Evolutionary conservation across 1,140 invertebrate genomes (phyloP), one percentile per base, ranked within the genome.

Genomic region (Anastrepha ludens): DNA sequence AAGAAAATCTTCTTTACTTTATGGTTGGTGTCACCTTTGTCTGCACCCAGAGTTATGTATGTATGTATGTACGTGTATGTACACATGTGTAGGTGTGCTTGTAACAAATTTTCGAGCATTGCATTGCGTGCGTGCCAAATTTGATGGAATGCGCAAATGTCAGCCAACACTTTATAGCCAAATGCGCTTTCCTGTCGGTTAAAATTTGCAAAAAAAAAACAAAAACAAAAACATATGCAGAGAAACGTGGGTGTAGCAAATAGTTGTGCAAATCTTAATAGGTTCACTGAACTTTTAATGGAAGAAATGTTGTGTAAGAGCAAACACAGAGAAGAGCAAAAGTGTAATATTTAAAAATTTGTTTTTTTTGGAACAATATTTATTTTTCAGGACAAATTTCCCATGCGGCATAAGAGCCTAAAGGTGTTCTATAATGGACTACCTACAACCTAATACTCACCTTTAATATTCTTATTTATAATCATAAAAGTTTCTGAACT

Each of bases 91-190:
- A 41, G 65, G 65, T 70, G 65, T 47, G 70, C 4, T 47, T 67
- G 64, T 29, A 39, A 41, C 41, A 47, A 74, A 44, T 44, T 74
- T 74, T 74, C 41, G 67, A 74, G 67, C 17, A n/a, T 81, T 20
- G n/a, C 67, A 74, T 55, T 81, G 47, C 74, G 74, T 81, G 74
- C 47, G 74, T 81, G 74, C 74, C 74, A 81, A 81, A 81, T 81
- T 81, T 81, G 74, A 55, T 81, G 74, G 74, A 81, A 81, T 81
- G 74, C 74, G 47, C 74, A 81, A 81, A 81, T 81, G 74, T 55
- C 74, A 81, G 74, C 74, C 74, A 81, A 81, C 74, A 81, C 74
- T 81, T 81, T 81, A 47, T 81, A 55, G 74, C 74, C 74, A 81
- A 81, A 81, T 81, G 47, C 20, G 55, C 47, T 55, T 81, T 81